Percentiles rank a stretch among this genome's conserved stretches.
These are phyloP conservation scores for Machimus rusticus DNA, from an alignment of 2,888 invertebrate species.

Conservation along the genomic window DNA sequence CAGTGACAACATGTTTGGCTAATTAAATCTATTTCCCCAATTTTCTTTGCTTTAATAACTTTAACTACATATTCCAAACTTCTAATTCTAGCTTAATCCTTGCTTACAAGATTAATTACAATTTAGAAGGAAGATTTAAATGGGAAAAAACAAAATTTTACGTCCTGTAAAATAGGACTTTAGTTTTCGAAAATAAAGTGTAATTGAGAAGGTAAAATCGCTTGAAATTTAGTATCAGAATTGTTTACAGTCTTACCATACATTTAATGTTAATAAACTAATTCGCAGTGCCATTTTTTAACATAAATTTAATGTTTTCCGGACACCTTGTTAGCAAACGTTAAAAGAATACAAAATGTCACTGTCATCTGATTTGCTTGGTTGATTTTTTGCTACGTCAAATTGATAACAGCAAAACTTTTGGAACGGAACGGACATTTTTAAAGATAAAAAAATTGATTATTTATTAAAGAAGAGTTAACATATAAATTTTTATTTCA, in stretches of 20 bases:
- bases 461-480: not conserved
- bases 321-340: not conserved
- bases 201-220: not conserved
- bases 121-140: not conserved
- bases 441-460: not conserved
- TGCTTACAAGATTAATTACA: not conserved
- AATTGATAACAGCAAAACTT: not conserved
- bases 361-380: not conserved
- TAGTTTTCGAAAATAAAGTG: not conserved
- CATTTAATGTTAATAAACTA: conserved; percentile 70
- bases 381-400: not conserved
- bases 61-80: not conserved
- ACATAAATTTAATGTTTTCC: not conserved
- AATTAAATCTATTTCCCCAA: not conserved
- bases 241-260: conserved; percentile 67
- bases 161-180: not conserved
- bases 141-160: not conserved
- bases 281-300: conserved; percentile 61
- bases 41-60: not conserved
- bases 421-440: not conserved
- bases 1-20: not conserved
- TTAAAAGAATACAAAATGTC: not conserved
- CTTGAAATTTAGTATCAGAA: conserved; percentile 54
- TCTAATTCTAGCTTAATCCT: not conserved
- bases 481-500: not conserved